Base-by-base conservation (phyloP, 2,797 vertebrate genomes). In the Yasuhikotakia modesta region DNA sequence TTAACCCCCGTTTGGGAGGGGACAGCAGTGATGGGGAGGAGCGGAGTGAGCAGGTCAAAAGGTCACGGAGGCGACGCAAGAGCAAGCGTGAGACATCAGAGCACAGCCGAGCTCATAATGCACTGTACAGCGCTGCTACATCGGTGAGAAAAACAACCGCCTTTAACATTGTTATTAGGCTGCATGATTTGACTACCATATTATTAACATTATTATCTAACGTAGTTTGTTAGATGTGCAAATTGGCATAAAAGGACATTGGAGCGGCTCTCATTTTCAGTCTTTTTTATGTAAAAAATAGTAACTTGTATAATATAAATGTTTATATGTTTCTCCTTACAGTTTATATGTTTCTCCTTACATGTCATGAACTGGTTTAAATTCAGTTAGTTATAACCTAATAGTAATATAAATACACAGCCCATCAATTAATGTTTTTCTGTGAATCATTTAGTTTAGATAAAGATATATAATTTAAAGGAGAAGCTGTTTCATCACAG, bases 21-120 rank as follows among this genome's bases (percentile, higher is more conserved):
- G 96, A 99, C 88, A 98, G 96, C 89, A 99, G 97, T 0, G 95
- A 96, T 72, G 91, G 93, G 0, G 96, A 98, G 74, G 95, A 96
- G 79, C 85, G 81, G 70, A 91, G 73, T 0, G 86, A 93, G 32
- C 85, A 89, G 0, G 87, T 95, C 73, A 92, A 91, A 83, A 92
- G 91, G 81, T 94, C 94, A 2, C 90, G 92, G 71, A 87, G 93
- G 32, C 95, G 96, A 90, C 94, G 93, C 76, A 94, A 93, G 85
- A 94, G 83, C 89, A 95, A 93, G 79, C 89, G 27, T 85, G 94
- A 91, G 90, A 83, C 92, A 0, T 70, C 79, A 0, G 87, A 93
- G 74, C 77, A 86, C 17, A 75, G 60, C 32, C 57, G 45, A 50
- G 50, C 65, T 4, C 68, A 79, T 13, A 75, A 30, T 50, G n/a